These are phyloP conservation scores for Momotus momota DNA, from an alignment of 2,797 vertebrate species.

Conservation along the genomic window DNA sequence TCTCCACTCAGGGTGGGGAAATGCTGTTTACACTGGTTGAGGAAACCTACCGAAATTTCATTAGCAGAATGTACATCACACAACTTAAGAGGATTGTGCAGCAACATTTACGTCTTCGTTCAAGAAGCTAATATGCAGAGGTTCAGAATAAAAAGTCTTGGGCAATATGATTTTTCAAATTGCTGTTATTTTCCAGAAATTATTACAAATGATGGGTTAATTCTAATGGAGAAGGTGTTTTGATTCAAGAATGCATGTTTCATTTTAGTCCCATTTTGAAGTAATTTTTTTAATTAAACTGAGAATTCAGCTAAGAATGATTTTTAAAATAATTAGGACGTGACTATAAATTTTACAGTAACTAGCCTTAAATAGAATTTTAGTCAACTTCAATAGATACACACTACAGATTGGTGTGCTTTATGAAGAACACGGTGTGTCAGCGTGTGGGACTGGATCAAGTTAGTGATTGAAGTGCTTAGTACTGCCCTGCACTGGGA, in stretches of 20 bases:
- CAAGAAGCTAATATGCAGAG: background rate
- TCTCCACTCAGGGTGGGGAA: accelerated
- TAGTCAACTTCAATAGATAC: background rate
- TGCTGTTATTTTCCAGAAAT: background rate
- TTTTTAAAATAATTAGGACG: background rate
- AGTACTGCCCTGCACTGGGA: accelerated
- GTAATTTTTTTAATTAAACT: background rate
- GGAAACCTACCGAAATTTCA: background rate
- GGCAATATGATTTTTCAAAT: background rate
- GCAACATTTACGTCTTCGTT: background rate
- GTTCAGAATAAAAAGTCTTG: background rate
- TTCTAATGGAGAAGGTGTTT: background rate
- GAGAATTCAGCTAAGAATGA: background rate
- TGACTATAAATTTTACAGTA: background rate
- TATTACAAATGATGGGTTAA: background rate
- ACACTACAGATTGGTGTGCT: background rate
- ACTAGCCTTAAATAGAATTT: background rate
- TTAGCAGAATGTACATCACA: background rate
- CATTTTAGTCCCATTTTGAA: background rate
- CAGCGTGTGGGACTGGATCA: background rate
- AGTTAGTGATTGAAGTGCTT: background rate
- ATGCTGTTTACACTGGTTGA: background rate
- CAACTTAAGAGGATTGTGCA: background rate
- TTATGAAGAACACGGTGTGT: background rate
- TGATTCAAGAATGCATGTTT: background rate